Conservation (phyloP, 2,888 invertebrate genomes). For the Thymelicus acteon region DNA sequence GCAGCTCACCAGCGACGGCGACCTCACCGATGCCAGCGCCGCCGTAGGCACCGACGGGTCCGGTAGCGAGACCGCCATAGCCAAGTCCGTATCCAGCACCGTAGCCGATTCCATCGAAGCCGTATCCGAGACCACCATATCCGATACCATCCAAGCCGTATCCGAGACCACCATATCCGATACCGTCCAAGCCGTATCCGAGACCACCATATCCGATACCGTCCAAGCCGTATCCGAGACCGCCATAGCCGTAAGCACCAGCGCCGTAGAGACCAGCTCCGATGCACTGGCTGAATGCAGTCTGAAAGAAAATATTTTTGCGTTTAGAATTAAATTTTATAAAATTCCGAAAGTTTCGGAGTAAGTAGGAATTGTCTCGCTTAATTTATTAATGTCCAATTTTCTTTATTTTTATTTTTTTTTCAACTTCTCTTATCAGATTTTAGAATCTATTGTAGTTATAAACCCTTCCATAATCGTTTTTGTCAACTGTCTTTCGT, state of each 20-base stretch:
- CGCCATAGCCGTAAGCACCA: conserved; percentile 4
- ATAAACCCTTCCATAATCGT: no score
- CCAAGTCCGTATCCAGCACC: not conserved
- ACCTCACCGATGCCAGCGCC: conserved; percentile 50
- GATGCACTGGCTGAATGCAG: conserved; percentile 5
- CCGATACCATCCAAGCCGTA: conserved; percentile 27
- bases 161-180: not conserved
- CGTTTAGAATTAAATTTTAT: no score
- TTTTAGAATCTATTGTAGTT: no score
- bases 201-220: conserved; percentile 4
- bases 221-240: conserved; percentile 19
- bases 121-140: conserved; percentile 38
- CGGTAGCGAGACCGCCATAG: not conserved
- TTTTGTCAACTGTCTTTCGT: no score
- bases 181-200: not conserved
- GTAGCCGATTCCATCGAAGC: conserved; percentile 22
- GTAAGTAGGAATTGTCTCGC: no score
- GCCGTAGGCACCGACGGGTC: conserved; percentile 44
- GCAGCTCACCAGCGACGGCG: conserved; percentile 47
- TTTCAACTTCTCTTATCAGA: no score
- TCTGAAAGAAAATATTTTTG: no score
- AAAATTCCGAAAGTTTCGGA: no score
- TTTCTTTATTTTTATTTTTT: no score
- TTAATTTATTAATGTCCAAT: no score
- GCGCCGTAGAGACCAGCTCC: conserved; percentile 12